These are phyloP conservation scores for Pterophyllum scalare DNA, from an alignment of 2,113 vertebrate species.

Conservation along the genomic window DNA sequence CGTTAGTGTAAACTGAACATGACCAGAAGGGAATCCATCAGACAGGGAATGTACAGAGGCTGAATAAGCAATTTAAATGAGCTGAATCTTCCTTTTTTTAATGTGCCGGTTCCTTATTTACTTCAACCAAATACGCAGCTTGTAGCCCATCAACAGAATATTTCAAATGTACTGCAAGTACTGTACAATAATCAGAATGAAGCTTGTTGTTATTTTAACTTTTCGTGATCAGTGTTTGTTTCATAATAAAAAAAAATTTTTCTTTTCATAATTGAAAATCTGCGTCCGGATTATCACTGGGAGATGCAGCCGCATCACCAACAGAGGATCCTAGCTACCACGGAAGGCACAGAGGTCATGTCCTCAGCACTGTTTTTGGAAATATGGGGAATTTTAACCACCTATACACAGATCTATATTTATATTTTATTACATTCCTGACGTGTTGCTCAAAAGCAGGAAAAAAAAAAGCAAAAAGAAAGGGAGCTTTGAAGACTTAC, in stretches of 20 bases:
- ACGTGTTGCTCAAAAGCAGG: neutral
- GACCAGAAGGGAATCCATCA: neutral
- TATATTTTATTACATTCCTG: neutral
- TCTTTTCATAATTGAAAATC: fast-evolving
- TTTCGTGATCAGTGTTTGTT: neutral
- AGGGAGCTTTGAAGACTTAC: neutral
- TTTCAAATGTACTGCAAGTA: neutral
- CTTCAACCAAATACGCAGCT: neutral
- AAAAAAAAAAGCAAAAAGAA: neutral
- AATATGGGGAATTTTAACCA: neutral
- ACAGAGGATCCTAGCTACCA: neutral
- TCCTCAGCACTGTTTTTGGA: neutral
- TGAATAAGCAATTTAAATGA: neutral
- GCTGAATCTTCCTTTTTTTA: neutral
- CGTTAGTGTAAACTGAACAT: neutral
- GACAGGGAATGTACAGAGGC: neutral
- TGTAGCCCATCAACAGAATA: neutral
- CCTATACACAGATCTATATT: neutral
- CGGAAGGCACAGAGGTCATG: neutral
- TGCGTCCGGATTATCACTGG: neutral
- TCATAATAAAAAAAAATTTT: neutral
- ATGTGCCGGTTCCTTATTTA: neutral
- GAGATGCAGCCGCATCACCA: neutral
- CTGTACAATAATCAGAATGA: neutral
- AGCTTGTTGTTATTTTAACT: neutral